Base-by-base conservation (phyloP, 2,888 invertebrate species). In the Drosophila macrospina region DNA sequence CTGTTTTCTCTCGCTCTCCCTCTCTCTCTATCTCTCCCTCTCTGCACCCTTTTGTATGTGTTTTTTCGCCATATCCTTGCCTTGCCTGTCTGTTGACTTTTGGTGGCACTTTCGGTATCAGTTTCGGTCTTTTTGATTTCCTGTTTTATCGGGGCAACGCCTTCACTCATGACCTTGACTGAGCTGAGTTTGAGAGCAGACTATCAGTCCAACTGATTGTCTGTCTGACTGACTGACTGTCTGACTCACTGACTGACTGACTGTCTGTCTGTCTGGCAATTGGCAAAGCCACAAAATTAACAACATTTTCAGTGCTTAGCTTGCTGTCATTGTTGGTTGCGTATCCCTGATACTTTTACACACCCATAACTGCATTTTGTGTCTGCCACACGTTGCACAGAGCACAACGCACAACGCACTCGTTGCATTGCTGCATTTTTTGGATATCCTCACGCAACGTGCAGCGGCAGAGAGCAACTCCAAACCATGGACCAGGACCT, bases 31-130 rank as follows among this genome's bases (percentile, higher is more conserved):
- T 28, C 20, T 55, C 30, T 20, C 20, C 3, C 20, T 37, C 11
- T 47, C 36, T 52, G n/a, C 39, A 41, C 51, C 11, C 42, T 24
- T 47, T n/a, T 28, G 39, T 59, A 4, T 54, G n/a, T 28, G 6
- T 32, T 24, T 57, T 70, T 26, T 54, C 50, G 45, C 52, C 59
- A 37, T 44, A 28, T 64, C 44, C 59, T 63, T 62, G 57, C 55
- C 65, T 63, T 59, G 47, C 36, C 48, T 44, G 41, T 57, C 34
- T 68, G 63, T 78, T 79, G 72, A 78, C 69, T 75, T 64, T 74
- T 63, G 62, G 67, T 71, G 75, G 76, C 76, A 48, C 71, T 74
- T 75, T 71, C 16, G 56, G 64, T 50, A 59, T 59, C 70, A 62
- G 61, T 28, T 52, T 34, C 51, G 42, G 16, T 69, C 64, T 50